Evolutionary conservation across 2,113 vertebrate species (phyloP), one percentile per base, ranked within the genome.

Genomic region (Elephantulus edwardii): DNA sequence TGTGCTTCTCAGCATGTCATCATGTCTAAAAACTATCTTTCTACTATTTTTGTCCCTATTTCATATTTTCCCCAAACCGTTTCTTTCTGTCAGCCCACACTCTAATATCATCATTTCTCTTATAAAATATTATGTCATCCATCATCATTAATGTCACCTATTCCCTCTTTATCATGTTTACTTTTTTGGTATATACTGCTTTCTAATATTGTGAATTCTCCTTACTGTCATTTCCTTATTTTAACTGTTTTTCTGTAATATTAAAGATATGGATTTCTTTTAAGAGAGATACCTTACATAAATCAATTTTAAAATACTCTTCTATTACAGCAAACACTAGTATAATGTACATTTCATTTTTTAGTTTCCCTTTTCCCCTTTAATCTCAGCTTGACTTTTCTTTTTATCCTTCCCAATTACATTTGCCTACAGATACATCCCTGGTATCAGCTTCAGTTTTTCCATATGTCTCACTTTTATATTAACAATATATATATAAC

Each of bases 331-430:
- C 30, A 91, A 77, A 5, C 0, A n/a, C 72, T 82, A 90, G 13
- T 87, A 30, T 38, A 93, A 92, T 14, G 88, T 72, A 38, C 52
- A 72, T 89, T 96, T 97, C 26, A 28, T 87, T 87, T 90, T 94
- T 60, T 13, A 58, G 22, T 88, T 94, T 91, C 46, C 9, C 85
- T 93, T 95, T 90, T 90, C 85, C 19, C 78, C 68, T 91, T 68
- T 88, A 52, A 56, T 86, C 70, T 81, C 2, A 93, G 38, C 0
- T 88, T 95, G 54, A 89, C 44, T 84, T 52, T 95, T 89, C 30
- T 56, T 88, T 89, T 85, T 38, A n/a, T 58, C 89, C 46, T 40
- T 44, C 13, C 38, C 79, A 54, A n/a, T 26, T 86, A 56, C 28
- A 58, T 94, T 89, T 95, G n/a, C 17, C 81, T 92, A 7, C 14